These are phyloP conservation scores for Isoperla grammatica DNA, from an alignment of 2,888 invertebrate species.

Conservation along the genomic window DNA sequence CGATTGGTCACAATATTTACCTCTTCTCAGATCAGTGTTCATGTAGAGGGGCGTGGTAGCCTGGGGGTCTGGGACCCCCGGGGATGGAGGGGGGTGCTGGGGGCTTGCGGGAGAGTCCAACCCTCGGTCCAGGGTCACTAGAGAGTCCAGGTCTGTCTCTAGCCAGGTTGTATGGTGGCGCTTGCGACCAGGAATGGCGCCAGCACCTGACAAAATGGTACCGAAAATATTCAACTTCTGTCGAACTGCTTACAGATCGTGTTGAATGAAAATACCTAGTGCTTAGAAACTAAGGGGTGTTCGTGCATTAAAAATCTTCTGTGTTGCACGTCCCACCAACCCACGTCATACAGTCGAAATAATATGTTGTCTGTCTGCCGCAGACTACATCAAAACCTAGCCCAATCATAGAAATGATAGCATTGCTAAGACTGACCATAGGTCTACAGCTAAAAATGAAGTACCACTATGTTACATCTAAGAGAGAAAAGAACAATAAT, in stretches of 20 bases:
- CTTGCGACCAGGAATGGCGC: slow-evolving; percentile 41
- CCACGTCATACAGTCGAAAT: no score
- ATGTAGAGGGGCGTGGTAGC: slow-evolving; percentile 58
- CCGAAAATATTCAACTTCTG: not conserved
- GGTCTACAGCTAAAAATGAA: no score
- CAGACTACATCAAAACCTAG: no score
- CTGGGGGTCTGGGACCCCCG: slow-evolving; percentile 20
- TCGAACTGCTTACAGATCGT: not conserved
- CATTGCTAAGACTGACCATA: no score
- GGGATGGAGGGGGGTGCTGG: slow-evolving; percentile 28
- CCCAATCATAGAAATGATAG: no score
- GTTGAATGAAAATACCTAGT: not conserved
- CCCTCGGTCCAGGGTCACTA: slow-evolving; percentile 67
- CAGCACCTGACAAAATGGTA: slow-evolving; percentile 30
- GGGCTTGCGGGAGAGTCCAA: slow-evolving; percentile 41
- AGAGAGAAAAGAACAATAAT: no score
- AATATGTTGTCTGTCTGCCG: no score
- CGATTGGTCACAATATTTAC: slow-evolving; percentile 20
- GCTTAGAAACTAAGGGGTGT: not conserved
- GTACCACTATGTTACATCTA: no score
- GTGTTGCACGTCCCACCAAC: no score
- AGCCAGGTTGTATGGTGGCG: slow-evolving; percentile 69
- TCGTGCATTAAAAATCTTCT: no score
- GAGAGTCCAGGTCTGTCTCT: slow-evolving; percentile 85
- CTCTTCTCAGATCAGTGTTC: slow-evolving; percentile 50